A percentile compares a stretch with the other conserved stretches of the same genome.
Conservation (phyloP, 2,113 vertebrate genomes). For the Conger conger region DNA sequence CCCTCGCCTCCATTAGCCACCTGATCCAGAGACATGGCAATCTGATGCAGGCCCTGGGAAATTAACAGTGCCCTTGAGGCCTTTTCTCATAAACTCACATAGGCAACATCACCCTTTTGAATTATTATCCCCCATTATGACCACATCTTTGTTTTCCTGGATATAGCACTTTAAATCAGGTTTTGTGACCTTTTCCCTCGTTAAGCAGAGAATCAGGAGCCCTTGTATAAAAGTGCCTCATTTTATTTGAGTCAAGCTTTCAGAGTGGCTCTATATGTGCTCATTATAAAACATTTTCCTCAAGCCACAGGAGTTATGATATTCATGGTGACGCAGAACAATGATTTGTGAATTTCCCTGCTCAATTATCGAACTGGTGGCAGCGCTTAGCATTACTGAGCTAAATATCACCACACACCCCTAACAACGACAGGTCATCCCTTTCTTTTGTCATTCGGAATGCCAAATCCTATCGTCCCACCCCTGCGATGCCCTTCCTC, state of each 20-base stretch:
- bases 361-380: neutral
- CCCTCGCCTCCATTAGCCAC: too few relatives aligned
- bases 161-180: constrained; percentile 45
- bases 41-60: neutral
- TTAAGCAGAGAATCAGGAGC: constrained; percentile 46
- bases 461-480: neutral
- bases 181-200: constrained; percentile 50
- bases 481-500: neutral
- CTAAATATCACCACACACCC: neutral
- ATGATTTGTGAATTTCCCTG: constrained; percentile 46
- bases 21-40: neutral
- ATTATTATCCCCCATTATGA: constrained; percentile 21
- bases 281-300: constrained; percentile 52
- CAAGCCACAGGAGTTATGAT: constrained; percentile 45
- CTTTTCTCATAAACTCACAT: neutral
- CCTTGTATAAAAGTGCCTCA: constrained; percentile 39
- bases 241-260: constrained; percentile 50
- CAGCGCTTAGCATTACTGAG: neutral
- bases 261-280: constrained; percentile 52
- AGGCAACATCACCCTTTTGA: neutral
- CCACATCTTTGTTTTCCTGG: constrained; percentile 46
- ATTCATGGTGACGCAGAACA: constrained; percentile 43
- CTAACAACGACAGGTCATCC: neutral
- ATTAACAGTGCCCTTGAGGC: neutral
- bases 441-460: neutral